Base-by-base conservation (phyloP, 2,797 vertebrate species). In the Diplodus puntazzo region DNA sequence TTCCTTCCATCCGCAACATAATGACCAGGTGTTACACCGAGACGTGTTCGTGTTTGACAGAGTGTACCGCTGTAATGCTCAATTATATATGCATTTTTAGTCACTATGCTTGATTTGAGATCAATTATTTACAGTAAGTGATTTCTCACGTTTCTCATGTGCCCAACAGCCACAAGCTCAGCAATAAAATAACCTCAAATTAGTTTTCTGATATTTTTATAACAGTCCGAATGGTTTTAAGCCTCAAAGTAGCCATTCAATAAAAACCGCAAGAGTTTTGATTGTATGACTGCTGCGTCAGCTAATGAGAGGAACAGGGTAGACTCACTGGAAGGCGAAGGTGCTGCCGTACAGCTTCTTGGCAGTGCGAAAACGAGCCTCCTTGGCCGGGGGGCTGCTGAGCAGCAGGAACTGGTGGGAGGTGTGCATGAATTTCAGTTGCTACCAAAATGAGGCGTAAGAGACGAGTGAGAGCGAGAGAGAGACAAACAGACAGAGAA, bases 341-440 rank as follows among this genome's bases (percentile, higher is more conserved):
- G 98, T 99, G 96, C 98, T 99, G 94, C 98, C 98, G 0, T 99
- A 99, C 69, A 99, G 97, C 77, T 99, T 99, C 95, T 99, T 99
- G 94, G 98, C 98, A 0, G 98, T 99, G 92, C 98, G 98, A 92
- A 99, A 99, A 76, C 98, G 97, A 58, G 98, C 98, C 88, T 99
- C 98, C 96, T 99, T 99, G 85, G 98, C 98, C 0, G 98, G 98
- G 69, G 98, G 98, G 90, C 98, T 99, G 96, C 98, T 99, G 95
- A 99, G 97, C 93, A 99, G 96, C 94, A 99, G 96, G 95, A 99
- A 99, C 95, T 99, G 98, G 95, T 99, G 98, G 86, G 98, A 99
- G 81, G 98, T 99, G 97, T 99, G 98, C 98, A 99, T 99, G 96
- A 99, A 99, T 96, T 99, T 99, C 93, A 99, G 96, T 97, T 99